These are phyloP conservation scores for Xerus inauris DNA, from an alignment of 2,113 vertebrate species.

Conservation along the genomic window DNA sequence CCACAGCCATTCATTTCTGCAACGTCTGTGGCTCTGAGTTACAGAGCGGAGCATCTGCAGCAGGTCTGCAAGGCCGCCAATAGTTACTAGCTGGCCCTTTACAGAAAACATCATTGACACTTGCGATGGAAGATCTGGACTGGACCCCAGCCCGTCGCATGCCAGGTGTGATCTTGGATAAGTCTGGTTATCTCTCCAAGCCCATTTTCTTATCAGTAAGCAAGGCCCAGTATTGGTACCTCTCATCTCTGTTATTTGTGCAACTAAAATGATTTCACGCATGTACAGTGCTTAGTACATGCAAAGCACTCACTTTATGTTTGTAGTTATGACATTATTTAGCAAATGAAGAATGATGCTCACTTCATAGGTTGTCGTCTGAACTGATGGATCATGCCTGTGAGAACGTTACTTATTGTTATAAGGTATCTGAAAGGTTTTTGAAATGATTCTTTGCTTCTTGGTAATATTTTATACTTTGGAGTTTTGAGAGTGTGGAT, in stretches of 20 bases:
- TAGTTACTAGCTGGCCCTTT: neutral
- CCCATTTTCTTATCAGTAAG: neutral
- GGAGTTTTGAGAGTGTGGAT: neutral
- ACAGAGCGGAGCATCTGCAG: neutral
- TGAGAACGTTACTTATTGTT: conserved; percentile 13
- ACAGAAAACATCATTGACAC: neutral
- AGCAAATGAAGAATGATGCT: neutral
- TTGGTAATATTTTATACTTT: neutral
- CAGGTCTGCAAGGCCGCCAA: neutral
- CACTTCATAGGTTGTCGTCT: neutral
- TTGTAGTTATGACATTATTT: neutral
- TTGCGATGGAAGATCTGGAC: neutral
- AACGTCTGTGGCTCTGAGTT: neutral
- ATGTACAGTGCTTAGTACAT: neutral
- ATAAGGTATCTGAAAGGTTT: conserved; percentile 13
- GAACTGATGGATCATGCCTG: neutral
- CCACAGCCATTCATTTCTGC: neutral
- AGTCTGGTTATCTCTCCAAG: neutral
- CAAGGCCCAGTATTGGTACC: too few relatives aligned
- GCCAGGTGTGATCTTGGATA: neutral
- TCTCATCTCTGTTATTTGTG: neutral
- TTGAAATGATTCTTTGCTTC: conserved; percentile 28
- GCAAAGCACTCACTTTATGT: neutral
- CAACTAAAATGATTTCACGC: neutral
- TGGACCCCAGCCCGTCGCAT: neutral